A percentile compares a stretch with the other conserved stretches of the same genome.
Evolutionary conservation across 2,888 invertebrate genomes (phyloP).

Genomic region (Drosophila paramelanica): DNA sequence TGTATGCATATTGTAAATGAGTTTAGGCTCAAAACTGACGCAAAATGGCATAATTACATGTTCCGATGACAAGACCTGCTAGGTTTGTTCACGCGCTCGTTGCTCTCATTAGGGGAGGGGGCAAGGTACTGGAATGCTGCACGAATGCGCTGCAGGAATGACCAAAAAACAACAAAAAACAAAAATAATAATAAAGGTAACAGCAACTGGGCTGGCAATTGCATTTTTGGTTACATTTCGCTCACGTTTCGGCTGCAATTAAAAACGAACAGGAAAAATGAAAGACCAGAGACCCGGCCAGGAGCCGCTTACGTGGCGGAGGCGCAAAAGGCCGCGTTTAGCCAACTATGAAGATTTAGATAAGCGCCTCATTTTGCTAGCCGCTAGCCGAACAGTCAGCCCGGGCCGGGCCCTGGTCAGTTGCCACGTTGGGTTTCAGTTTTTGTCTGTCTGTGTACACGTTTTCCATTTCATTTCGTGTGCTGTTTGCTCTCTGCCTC

Average conservation of each 20-base stretch:
- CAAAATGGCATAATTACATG: constrained; percentile 82
- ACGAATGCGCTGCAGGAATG: constrained; percentile 71
- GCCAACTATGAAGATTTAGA: constrained; percentile 85
- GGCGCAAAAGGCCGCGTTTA: constrained; percentile 84
- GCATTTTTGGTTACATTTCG: constrained; percentile 80
- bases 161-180: constrained; percentile 52
- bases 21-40: constrained; percentile 53
- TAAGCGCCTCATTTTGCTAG: constrained; percentile 83
- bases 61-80: constrained; percentile 74
- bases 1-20: constrained; percentile 39
- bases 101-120: constrained; percentile 1
- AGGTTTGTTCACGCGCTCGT: constrained; percentile 52
- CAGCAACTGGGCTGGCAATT: constrained; percentile 58
- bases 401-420: constrained; percentile 35
- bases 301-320: constrained; percentile 43
- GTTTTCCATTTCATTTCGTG: constrained; percentile 78
- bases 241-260: constrained; percentile 83
- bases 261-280: constrained; percentile 67
- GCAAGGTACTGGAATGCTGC: constrained; percentile 68
- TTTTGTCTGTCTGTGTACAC: constrained; percentile 26
- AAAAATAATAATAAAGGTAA: constrained; percentile 8
- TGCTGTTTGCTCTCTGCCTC: constrained; percentile 4
- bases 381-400: constrained; percentile 32
- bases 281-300: constrained; percentile 28
- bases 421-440: constrained; percentile 20